Percentiles rank a stretch among this genome's conserved stretches.
Evolutionary conservation across 2,888 invertebrate species (phyloP).

Genomic region (Balanococcus diminutus): DNA sequence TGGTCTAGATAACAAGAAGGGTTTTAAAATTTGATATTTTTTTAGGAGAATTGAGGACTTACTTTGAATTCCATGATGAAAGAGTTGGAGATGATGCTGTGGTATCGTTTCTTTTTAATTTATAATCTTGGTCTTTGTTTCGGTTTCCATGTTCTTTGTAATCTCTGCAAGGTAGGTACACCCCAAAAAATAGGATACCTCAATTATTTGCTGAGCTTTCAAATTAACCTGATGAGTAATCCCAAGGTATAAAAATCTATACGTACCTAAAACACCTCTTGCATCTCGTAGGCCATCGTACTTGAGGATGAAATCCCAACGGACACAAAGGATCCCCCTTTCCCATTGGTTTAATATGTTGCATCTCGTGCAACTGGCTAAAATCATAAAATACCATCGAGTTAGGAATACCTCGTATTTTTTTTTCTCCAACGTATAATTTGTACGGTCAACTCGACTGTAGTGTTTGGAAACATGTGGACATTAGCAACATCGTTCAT

Average conservation of each 20-base stretch:
- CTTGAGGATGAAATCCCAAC: constrained; percentile 91
- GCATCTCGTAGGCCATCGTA: constrained; percentile 90
- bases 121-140: constrained; percentile 70
- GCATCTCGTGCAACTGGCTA: constrained; percentile 64
- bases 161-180: constrained; percentile 65
- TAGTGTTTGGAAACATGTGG: constrained; percentile 16
- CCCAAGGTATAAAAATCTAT: constrained; percentile 14
- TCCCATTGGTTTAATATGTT: constrained; percentile 76
- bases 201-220: not conserved
- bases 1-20: not conserved
- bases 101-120: constrained; percentile 66
- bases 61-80: constrained; percentile 54
- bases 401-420: not conserved
- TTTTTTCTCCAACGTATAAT: not conserved
- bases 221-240: not conserved
- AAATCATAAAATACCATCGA: not conserved
- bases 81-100: constrained; percentile 73
- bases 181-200: not conserved
- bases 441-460: not conserved
- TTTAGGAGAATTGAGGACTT: not conserved
- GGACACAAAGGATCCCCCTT: constrained; percentile 90
- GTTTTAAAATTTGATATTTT: not conserved
- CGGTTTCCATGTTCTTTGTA: constrained; percentile 84
- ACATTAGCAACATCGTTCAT: constrained; percentile 37
- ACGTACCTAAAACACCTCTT: constrained; percentile 84